Evolutionary conservation across 2,797 vertebrate species (phyloP).

Genomic region (Gymnodraco acuticeps): DNA sequence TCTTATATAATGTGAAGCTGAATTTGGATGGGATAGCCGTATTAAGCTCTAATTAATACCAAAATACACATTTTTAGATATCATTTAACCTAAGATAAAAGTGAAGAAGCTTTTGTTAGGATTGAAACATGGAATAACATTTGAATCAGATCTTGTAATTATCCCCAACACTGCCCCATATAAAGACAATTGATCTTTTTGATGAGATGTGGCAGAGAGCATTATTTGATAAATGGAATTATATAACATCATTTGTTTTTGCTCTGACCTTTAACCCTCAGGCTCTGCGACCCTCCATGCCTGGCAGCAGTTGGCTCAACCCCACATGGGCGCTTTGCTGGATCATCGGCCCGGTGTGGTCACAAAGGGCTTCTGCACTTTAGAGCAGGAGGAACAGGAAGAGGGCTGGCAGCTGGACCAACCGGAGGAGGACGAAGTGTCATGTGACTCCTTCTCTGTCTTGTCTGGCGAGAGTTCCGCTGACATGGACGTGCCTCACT

Average conservation of each 20-base stretch:
- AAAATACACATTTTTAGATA: neutral
- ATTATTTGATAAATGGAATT: neutral
- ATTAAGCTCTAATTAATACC: neutral
- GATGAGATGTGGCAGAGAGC: neutral
- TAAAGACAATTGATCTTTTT: neutral
- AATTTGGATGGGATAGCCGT: neutral
- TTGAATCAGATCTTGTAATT: neutral
- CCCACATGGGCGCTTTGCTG: constrained; percentile 95
- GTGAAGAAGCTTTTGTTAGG: too few relatives aligned
- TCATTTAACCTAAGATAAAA: neutral
- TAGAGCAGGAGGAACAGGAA: constrained; percentile 75
- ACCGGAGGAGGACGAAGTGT: constrained; percentile 95
- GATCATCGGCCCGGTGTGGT: constrained; percentile 96
- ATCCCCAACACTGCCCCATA: neutral
- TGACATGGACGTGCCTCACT: constrained; percentile 78
- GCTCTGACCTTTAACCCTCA: constrained; percentile 62
- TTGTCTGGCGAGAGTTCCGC: constrained; percentile 76
- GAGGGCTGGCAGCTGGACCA: constrained; percentile 87
- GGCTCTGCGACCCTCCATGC: constrained; percentile 98
- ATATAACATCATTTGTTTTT: constrained; percentile 19
- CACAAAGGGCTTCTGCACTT: constrained; percentile 95
- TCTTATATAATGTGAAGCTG: neutral
- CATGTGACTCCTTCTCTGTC: constrained; percentile 85
- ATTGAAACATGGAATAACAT: neutral
- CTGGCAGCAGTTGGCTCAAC: constrained; percentile 98